Percentiles rank a stretch among this genome's conserved stretches.
Conservation (phyloP, 2,113 vertebrate genomes). For the Emydocephalus ijimae region DNA sequence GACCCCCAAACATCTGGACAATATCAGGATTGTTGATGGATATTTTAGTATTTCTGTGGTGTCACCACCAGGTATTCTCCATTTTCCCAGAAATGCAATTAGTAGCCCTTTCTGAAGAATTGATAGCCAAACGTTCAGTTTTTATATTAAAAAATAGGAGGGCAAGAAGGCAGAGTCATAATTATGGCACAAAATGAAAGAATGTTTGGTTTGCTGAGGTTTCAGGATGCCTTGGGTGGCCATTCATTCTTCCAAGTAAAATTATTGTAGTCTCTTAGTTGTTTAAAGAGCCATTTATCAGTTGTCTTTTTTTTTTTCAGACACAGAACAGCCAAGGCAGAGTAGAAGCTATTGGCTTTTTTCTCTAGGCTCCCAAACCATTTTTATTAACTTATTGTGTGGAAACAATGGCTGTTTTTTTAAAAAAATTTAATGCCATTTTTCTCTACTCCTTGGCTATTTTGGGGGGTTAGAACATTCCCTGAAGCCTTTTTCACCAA, state of each 20-base stretch:
- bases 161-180: background rate
- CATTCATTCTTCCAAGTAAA: background rate
- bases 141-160: background rate
- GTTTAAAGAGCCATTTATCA: background rate
- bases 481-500: background rate
- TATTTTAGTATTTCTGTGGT: background rate
- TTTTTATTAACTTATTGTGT: slow-evolving; percentile 63
- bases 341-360: slow-evolving; percentile 54
- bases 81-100: background rate
- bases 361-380: slow-evolving; percentile 57
- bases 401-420: slow-evolving; percentile 47
- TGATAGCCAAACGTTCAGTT: background rate
- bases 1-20: background rate
- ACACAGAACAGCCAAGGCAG: background rate
- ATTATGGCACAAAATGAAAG: background rate
- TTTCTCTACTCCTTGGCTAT: slow-evolving; percentile 25
- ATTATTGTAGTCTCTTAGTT: background rate
- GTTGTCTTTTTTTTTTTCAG: background rate
- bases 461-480: slow-evolving; percentile 31
- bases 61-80: background rate
- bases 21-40: background rate
- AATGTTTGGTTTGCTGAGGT: background rate
- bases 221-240: background rate
- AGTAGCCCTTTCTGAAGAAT: background rate
- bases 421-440: background rate